Percentiles rank a stretch among this genome's conserved stretches.
Evolutionary conservation across 2,888 invertebrate species (phyloP).

Genomic region (Mesorhabditis sp.): DNA sequence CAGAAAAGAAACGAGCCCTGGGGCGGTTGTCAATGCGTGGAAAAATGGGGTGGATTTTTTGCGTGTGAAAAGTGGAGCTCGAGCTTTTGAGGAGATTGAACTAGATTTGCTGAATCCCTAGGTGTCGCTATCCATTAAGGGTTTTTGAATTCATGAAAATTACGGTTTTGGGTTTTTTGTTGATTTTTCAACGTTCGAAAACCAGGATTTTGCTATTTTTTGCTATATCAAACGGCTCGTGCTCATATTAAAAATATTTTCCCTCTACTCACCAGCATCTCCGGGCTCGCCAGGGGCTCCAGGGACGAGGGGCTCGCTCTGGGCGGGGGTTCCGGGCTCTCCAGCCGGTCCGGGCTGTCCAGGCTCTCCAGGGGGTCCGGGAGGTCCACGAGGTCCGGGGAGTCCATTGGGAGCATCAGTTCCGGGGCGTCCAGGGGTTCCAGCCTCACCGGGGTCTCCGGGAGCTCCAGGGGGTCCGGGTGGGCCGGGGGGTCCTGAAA

Average conservation of each 20-base stretch:
- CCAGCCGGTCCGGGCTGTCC: slow-evolving; percentile 40
- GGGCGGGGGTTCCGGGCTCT: slow-evolving; percentile 46
- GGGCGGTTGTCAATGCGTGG: no score
- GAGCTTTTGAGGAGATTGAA: no score
- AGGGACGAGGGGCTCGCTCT: slow-evolving; percentile 38
- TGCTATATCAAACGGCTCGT: background rate
- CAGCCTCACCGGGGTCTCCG: slow-evolving; percentile 46
- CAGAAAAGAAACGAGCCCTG: no score
- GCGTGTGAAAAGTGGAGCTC: no score
- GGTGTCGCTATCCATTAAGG: no score
- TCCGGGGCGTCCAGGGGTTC: slow-evolving; percentile 45
- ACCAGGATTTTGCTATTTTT: no score
- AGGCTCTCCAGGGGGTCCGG: slow-evolving; percentile 30
- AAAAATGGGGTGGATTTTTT: no score
- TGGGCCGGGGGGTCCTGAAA: slow-evolving; percentile 5
- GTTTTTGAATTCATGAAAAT: no score
- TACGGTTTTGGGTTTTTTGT: no score
- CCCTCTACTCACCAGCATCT: slow-evolving; percentile 26
- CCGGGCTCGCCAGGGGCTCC: slow-evolving; percentile 46
- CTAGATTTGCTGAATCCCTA: no score
- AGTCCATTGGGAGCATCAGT: slow-evolving; percentile 38
- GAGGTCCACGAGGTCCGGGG: slow-evolving; percentile 43
- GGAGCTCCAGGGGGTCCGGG: slow-evolving; percentile 9
- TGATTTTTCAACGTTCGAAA: no score
- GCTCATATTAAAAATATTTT: background rate